Conservation (phyloP, 2,113 vertebrate species). For the Cinclus mexicanus region DNA sequence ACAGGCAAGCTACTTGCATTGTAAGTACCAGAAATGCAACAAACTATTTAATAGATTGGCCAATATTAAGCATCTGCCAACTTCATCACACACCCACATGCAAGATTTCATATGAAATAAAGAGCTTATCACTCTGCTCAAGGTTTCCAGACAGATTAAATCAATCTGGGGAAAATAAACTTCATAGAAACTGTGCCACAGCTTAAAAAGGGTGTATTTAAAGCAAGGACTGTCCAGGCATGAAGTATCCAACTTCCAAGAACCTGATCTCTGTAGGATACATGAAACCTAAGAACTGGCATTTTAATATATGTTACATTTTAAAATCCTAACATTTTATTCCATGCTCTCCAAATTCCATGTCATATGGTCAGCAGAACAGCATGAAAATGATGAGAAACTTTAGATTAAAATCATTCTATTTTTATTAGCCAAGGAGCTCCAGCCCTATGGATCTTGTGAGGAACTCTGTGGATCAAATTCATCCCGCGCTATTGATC, state of each 20-base stretch:
- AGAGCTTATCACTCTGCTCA: not conserved
- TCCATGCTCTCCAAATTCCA: not conserved
- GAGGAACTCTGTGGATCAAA: not conserved
- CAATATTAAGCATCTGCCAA: not conserved
- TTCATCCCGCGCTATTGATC: not conserved
- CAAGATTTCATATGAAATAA: not conserved
- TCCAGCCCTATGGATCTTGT: not conserved
- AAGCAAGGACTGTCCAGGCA: not conserved
- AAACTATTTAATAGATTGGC: not conserved
- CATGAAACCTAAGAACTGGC: not conserved
- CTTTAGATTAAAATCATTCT: not conserved
- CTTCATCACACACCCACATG: not conserved
- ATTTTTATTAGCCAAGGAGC: not conserved
- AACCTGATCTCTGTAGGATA: not conserved
- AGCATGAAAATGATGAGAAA: not conserved
- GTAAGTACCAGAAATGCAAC: not conserved
- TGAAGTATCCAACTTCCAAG: not conserved
- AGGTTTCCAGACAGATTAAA: not conserved
- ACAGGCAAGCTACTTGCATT: not conserved
- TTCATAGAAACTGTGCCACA: not conserved
- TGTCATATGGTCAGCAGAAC: not conserved
- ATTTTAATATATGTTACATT: not conserved
- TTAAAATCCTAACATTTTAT: not conserved
- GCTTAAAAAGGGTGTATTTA: not conserved
- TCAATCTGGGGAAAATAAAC: not conserved